Evolutionary conservation across 2,797 vertebrate genomes (phyloP).

Genomic region (Poeciliopsis infans): DNA sequence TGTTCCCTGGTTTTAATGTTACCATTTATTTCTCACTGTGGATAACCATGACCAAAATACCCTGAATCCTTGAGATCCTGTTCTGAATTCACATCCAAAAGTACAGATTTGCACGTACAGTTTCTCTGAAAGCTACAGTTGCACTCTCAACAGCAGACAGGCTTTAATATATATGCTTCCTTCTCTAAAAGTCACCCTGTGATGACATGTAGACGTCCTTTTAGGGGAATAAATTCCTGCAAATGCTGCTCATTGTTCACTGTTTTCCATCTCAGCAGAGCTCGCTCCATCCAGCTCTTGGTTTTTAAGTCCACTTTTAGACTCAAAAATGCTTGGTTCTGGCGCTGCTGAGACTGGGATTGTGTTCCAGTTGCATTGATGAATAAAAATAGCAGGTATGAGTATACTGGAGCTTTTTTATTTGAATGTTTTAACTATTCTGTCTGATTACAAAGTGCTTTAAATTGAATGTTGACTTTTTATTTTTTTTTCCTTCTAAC

Average conservation of each 20-base stretch:
- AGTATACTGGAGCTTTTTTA: conserved; percentile 28
- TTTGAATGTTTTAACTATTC: conserved; percentile 45
- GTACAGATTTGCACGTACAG: conserved; percentile 26
- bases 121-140: conserved; percentile 47
- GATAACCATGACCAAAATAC: conserved; percentile 31
- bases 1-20: conserved; percentile 5
- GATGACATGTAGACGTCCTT: conserved; percentile 38
- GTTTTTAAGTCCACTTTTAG: conserved; percentile 23
- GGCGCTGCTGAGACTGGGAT: conserved; percentile 6
- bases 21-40: conserved; percentile 29
- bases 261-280: conserved; percentile 21
- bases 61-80: conserved; percentile 2
- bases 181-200: conserved; percentile 38
- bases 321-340: conserved; percentile 11
- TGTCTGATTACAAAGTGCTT: conserved; percentile 36
- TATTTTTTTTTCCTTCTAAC: conserved; percentile 18
- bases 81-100: conserved; percentile 28
- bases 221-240: conserved; percentile 36
- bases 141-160: conserved; percentile 33
- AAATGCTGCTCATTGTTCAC: conserved; percentile 39
- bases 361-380: conserved; percentile 35
- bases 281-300: conserved; percentile 28
- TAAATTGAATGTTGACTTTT: conserved; percentile 56
- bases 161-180: conserved; percentile 36
- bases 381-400: conserved; percentile 50